phyloP scores from a whole-genome alignment of 2,888 invertebrate species.

The Ormia ochracea region DNA sequence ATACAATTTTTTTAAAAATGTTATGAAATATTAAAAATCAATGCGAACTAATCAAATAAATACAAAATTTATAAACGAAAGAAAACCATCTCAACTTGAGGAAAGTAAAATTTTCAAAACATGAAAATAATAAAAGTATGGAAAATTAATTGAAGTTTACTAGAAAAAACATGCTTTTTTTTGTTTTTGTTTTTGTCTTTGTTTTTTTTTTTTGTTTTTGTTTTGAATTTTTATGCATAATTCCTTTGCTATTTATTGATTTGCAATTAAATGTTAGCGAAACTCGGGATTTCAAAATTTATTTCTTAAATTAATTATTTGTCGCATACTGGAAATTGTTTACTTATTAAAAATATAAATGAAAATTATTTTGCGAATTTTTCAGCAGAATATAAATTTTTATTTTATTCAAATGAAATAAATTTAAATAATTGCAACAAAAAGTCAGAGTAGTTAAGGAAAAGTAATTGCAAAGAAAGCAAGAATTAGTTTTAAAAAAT shows the following conservation, averaged over 20 bases:
- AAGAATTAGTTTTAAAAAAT: slow-evolving; percentile 2
- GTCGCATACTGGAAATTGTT: neutral
- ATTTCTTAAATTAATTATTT: neutral
- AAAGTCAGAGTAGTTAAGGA: neutral
- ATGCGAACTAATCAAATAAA: neutral
- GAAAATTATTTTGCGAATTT: neutral
- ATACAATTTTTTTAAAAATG: slow-evolving; percentile 22
- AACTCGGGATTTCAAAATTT: neutral
- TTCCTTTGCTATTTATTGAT: neutral
- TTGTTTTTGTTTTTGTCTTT: neutral
- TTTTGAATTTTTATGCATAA: neutral
- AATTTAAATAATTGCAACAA: slow-evolving; percentile 9
- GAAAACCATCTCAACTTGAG: neutral
- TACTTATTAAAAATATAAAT: neutral
- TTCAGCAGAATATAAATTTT: slow-evolving; percentile 15
- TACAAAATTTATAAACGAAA: neutral
- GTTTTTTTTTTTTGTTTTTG: slow-evolving; percentile 9
- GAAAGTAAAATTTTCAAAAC: neutral
- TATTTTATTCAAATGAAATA: slow-evolving; percentile 3
- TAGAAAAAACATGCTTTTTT: slow-evolving; percentile 44
- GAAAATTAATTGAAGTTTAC: slow-evolving; percentile 4
- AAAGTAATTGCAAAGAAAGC: slow-evolving; percentile 12
- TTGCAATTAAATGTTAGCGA: neutral
- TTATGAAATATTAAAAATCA: slow-evolving; percentile 41
- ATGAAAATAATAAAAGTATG: neutral